These are phyloP conservation scores for Diplogasteroides magnus DNA, from an alignment of 1,140 invertebrate species.

Conservation along the genomic window DNA sequence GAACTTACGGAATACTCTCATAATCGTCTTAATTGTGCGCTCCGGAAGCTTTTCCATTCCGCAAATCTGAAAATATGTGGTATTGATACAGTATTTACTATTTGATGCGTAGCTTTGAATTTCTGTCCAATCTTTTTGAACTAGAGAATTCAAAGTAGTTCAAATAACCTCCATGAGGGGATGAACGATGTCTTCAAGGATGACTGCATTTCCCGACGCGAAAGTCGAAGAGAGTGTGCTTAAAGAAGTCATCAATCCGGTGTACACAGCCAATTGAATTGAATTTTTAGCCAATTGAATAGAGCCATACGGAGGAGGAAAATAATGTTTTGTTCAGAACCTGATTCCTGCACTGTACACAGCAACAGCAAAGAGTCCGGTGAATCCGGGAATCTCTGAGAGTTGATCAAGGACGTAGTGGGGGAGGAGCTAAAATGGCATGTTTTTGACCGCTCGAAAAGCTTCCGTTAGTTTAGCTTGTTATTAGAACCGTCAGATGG, in stretches of 20 bases:
- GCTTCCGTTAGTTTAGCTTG: too few relatives aligned
- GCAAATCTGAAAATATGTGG: not conserved
- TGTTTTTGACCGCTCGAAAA: not conserved
- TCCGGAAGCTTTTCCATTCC: slow-evolving; percentile 18
- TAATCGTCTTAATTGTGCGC: slow-evolving; percentile 16
- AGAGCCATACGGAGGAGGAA: too few relatives aligned
- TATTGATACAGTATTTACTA: not conserved
- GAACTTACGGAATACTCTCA: slow-evolving; percentile 11
- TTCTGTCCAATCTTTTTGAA: not conserved
- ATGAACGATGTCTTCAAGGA: slow-evolving; percentile 38
- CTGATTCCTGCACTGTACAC: slow-evolving; percentile 30
- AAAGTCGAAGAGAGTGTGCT: slow-evolving; percentile 43
- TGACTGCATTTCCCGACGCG: slow-evolving; percentile 38
- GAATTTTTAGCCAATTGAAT: too few relatives aligned
- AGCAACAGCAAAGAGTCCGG: slow-evolving; percentile 39
- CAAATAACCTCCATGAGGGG: slow-evolving; percentile 1
- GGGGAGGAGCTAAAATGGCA: slow-evolving; percentile 22
- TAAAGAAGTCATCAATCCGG: too few relatives aligned
- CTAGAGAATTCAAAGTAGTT: not conserved
- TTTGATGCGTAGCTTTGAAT: not conserved
- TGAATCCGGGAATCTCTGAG: slow-evolving; percentile 30
- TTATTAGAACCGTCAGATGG: too few relatives aligned
- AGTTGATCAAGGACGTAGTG: slow-evolving; percentile 23
- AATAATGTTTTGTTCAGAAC: slow-evolving; percentile 6
- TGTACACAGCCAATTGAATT: too few relatives aligned